phyloP scores from a whole-genome alignment of 2,797 vertebrate species.

The Capromys pilorides region DNA sequence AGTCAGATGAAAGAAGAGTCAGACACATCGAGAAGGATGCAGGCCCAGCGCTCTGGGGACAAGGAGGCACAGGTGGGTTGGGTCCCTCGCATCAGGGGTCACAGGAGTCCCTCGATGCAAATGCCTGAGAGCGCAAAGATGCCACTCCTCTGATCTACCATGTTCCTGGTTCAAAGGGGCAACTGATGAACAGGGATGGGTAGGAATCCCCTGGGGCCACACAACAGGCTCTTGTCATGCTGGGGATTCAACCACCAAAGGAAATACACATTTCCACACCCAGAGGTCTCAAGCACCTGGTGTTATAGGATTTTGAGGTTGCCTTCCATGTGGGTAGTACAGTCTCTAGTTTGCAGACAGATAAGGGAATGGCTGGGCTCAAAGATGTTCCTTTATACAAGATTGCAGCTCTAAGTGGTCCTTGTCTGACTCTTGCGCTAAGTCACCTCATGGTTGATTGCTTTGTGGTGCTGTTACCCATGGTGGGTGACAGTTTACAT shows the following conservation, averaged over 20 bases:
- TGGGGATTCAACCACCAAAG: neutral
- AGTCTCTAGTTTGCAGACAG: neutral
- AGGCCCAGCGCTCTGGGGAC: neutral
- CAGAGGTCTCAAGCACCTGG: neutral
- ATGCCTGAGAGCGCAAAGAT: neutral
- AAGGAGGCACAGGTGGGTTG: conserved; percentile 71
- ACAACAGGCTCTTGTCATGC: accelerated
- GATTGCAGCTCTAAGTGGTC: neutral
- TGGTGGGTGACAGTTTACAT: neutral
- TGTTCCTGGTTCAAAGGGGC: neutral
- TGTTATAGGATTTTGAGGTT: neutral
- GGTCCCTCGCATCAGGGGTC: neutral
- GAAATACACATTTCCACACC: neutral
- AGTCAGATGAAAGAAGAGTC: conserved; percentile 85
- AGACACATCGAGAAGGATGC: conserved; percentile 57
- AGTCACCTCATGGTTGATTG: neutral
- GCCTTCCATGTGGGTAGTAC: accelerated
- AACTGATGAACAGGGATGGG: neutral
- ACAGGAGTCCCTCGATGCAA: neutral
- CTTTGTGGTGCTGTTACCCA: neutral
- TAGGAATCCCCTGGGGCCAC: neutral
- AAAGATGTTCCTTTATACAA: neutral
- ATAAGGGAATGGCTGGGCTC: neutral
- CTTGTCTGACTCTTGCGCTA: neutral
- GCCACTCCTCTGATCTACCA: neutral